Percentiles rank a stretch among this genome's conserved stretches.
Evolutionary conservation across 2,888 invertebrate species (phyloP).

Genomic region (Colostygia pectinataria): DNA sequence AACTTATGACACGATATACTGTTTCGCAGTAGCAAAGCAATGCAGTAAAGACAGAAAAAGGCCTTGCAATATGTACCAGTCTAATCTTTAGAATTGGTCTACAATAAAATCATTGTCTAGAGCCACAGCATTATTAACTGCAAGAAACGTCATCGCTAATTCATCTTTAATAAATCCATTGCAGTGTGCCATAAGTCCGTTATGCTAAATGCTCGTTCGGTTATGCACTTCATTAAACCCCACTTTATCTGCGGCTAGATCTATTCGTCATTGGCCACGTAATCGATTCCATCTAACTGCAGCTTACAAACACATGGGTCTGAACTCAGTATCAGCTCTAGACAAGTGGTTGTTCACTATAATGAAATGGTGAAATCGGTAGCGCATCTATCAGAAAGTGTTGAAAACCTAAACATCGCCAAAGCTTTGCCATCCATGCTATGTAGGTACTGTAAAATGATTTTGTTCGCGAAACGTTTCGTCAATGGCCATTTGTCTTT

Average conservation of each 20-base stretch:
- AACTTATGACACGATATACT: background rate
- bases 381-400: too few relatives aligned
- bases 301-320: constrained; percentile 58
- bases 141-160: constrained; percentile 3
- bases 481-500: constrained; percentile 13
- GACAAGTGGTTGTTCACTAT: constrained; percentile 1
- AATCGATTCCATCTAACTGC: constrained; percentile 58
- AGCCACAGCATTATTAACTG: too few relatives aligned
- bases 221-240: constrained; percentile 33
- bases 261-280: constrained; percentile 39
- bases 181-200: constrained; percentile 20
- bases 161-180: constrained; percentile 18
- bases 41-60: too few relatives aligned
- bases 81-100: too few relatives aligned
- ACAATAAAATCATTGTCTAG: too few relatives aligned
- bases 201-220: constrained; percentile 21
- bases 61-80: too few relatives aligned
- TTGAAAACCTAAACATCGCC: too few relatives aligned
- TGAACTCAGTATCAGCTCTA: constrained; percentile 49
- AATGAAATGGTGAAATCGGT: too few relatives aligned
- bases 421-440: too few relatives aligned
- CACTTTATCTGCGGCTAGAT: constrained; percentile 26
- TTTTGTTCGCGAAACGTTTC: background rate
- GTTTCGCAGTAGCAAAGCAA: too few relatives aligned
- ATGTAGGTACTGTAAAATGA: too few relatives aligned